Evolutionary conservation across 2,113 vertebrate species (phyloP).

Genomic region (Brachionichthys hirsutus): DNA sequence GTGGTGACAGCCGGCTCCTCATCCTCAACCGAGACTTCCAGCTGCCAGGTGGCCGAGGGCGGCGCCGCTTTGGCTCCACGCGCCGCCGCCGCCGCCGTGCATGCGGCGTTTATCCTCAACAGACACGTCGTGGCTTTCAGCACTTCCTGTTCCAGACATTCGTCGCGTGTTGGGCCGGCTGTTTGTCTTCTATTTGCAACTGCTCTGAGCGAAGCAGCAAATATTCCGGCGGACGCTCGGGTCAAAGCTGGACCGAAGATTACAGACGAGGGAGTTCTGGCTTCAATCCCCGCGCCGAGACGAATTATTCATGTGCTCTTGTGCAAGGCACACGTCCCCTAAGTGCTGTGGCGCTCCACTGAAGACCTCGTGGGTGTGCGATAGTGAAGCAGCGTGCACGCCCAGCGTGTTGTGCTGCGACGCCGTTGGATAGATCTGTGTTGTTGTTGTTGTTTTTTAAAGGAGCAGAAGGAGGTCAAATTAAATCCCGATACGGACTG

Average conservation of each 20-base stretch:
- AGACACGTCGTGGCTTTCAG: conserved; percentile 19
- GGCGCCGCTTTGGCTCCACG: conserved; percentile 24
- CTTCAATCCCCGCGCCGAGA: conserved; percentile 7
- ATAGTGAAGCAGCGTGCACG: conserved; percentile 9
- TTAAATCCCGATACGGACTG: no score
- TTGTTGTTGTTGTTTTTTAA: neutral
- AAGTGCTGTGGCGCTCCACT: conserved; percentile 1
- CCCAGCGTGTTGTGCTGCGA: conserved; percentile 22
- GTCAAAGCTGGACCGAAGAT: conserved; percentile 22
- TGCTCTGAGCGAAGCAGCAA: conserved; percentile 13
- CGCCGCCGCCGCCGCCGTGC: conserved; percentile 28
- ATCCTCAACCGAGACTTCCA: conserved; percentile 48
- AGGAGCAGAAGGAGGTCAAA: neutral
- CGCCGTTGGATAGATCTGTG: conserved; percentile 17
- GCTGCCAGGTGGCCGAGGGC: conserved; percentile 42
- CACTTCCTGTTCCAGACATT: conserved; percentile 22
- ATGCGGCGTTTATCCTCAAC: conserved; percentile 12
- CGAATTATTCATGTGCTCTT: conserved; percentile 26
- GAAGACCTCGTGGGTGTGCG: conserved; percentile 19
- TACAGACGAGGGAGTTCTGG: conserved; percentile 23
- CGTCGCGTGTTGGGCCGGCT: conserved; percentile 8
- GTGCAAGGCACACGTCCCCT: conserved; percentile 17
- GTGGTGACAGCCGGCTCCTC: no score
- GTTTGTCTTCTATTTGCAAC: conserved; percentile 25
- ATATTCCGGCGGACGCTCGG: conserved; percentile 12